Evolutionary conservation across 2,797 vertebrate genomes (phyloP).

Genomic region (Helicolenus hilgendorfi): DNA sequence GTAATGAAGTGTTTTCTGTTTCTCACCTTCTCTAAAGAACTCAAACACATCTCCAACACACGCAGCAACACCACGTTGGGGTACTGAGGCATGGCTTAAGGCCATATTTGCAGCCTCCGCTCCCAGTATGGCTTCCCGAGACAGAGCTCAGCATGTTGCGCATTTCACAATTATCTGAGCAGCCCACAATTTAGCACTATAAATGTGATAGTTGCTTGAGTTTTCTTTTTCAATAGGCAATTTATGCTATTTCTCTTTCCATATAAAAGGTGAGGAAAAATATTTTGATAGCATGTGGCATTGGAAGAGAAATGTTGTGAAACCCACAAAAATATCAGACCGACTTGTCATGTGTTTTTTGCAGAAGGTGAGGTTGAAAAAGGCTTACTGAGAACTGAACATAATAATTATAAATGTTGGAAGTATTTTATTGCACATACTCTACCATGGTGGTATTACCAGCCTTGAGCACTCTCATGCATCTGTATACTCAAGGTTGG

Average conservation of each 20-base stretch:
- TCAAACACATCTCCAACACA: constrained; percentile 25
- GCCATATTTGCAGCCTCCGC: constrained; percentile 26
- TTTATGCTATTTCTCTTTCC: neutral
- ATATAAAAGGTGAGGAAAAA: neutral
- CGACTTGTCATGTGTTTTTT: neutral
- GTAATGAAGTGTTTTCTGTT: neutral
- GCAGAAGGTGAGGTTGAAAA: neutral
- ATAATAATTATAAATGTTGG: neutral
- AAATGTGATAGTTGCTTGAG: neutral
- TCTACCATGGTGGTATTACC: neutral
- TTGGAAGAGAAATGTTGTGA: constrained; percentile 1
- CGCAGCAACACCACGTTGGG: neutral
- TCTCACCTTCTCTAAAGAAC: neutral
- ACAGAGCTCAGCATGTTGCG: neutral
- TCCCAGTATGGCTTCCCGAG: constrained; percentile 21
- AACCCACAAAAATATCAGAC: neutral
- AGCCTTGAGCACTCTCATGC: neutral
- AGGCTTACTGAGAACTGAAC: neutral
- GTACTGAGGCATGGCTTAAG: constrained; percentile 9
- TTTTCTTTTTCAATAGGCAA: neutral
- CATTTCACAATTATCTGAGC: constrained; percentile 19
- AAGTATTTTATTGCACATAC: neutral
- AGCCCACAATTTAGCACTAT: constrained; percentile 23
- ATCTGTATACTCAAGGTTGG: neutral
- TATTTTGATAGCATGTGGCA: neutral